Percentiles rank a stretch among this genome's conserved stretches.
phyloP scores from a whole-genome alignment of 2,113 vertebrate genomes.

The Sphyrna mokarran region DNA sequence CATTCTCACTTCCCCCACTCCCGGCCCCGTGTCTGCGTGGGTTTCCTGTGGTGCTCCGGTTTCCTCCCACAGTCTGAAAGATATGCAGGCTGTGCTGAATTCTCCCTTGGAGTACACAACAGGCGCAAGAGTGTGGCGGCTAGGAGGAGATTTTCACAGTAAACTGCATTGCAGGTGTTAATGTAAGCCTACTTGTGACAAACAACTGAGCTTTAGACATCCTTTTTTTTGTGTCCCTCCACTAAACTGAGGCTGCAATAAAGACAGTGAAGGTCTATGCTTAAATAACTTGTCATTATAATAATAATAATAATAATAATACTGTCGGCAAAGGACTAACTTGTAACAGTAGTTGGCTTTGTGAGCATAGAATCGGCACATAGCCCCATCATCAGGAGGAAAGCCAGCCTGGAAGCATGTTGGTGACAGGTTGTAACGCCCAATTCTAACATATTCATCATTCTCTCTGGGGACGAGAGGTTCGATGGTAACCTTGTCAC shows the following conservation, averaged over 20 bases:
- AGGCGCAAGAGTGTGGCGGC: too few species aligned
- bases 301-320: conserved; percentile 1
- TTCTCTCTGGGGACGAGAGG: conserved; percentile 35
- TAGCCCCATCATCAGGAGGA: conserved; percentile 30
- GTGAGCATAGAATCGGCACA: conserved; percentile 37
- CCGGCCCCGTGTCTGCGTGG: too few species aligned
- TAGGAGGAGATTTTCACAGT: too few species aligned
- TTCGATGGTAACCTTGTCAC: conserved; percentile 37
- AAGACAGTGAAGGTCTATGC: background rate
- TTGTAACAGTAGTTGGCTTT: conserved; percentile 38
- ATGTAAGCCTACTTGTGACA: too few species aligned
- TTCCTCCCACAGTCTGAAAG: too few species aligned
- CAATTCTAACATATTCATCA: conserved; percentile 35
- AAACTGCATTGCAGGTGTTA: too few species aligned
- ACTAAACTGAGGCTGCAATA: background rate
- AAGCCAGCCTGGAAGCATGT: conserved; percentile 11
- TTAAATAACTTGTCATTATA: background rate
- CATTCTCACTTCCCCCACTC: too few species aligned
- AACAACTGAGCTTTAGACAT: too few species aligned
- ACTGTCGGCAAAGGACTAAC: conserved; percentile 7
- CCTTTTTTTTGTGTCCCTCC: background rate
- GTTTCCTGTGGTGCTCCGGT: too few species aligned
- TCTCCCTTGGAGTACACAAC: too few species aligned
- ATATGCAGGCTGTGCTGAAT: too few species aligned
- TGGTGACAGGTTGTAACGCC: conserved; percentile 39